Evolutionary conservation across 2,888 invertebrate genomes (phyloP), one percentile per base, ranked within the genome.

Genomic region (Athrips mouffetella): DNA sequence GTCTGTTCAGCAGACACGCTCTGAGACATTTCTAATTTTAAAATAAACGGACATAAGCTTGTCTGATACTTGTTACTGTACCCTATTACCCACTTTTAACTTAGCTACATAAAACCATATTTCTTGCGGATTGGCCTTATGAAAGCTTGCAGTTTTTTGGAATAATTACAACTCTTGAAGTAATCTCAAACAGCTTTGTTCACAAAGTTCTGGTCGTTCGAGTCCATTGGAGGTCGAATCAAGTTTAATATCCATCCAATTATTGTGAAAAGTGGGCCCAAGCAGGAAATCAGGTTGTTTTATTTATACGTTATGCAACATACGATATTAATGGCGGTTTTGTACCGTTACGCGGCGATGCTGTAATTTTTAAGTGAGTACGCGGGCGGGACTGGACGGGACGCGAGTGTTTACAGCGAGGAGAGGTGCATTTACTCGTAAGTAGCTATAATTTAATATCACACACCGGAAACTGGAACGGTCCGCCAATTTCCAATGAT

Each of bases 231-330:
- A 42, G 49, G 50, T 47, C 54, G 52, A 52, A 54, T 62, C 57
- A 56, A 65, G 53, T 62, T 68, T 68, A 70, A 67, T 70, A 65
- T 67, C 62, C 65, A 65, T 67, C 62, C 65, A 70, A 70, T 45
- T 48, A 51, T 45, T 25, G 23, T 69, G 70, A 73, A 72, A 74
- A 73, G 69, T 72, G 67, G 63, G 65, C 55, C 61, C 62, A 64
- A 55, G 64, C 73, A 76, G 79, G 76, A 83, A 83, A 83, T 81
- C 74, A 75, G 65, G 70, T 73, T 70, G 67, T 75, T 73, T 72
- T 64, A 72, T 70, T 71, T 67, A 30, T 67, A 64, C 65, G 63
- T 76, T 76, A 76, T 68, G 71, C 70, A 78, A 73, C 70, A 63
- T 68, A 68, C 64, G 62, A 61, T 68, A 73, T 73, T 78, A 73